Conservation (phyloP, 64 coral and sea anemone genomes). For the Montipora sp. region DNA sequence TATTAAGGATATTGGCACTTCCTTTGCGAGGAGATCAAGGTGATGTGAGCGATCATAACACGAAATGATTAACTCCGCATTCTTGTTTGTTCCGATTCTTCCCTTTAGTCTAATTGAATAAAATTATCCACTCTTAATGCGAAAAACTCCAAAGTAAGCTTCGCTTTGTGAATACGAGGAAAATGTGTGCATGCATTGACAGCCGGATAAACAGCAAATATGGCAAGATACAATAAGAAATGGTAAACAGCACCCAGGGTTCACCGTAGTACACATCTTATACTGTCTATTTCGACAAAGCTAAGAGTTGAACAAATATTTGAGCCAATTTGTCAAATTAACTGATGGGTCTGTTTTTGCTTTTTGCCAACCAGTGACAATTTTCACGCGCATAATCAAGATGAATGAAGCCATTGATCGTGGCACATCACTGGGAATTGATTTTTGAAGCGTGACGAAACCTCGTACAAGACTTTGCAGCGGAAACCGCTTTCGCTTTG, state of each 20-base stretch:
- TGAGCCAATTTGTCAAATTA: not conserved
- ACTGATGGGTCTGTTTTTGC: not conserved
- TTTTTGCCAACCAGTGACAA: not conserved
- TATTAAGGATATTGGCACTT: constrained; percentile 42
- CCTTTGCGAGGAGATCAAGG: constrained; percentile 21
- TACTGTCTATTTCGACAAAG: constrained; percentile 7
- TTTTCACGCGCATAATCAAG: constrained; percentile 17
- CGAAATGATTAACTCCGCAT: not conserved
- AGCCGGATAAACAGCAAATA: constrained; percentile 46
- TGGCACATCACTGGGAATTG: constrained; percentile 46
- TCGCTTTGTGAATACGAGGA: not conserved
- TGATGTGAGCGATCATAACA: not conserved
- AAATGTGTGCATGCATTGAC: constrained; percentile 10
- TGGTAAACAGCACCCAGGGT: constrained; percentile 17
- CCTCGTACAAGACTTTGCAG: constrained; percentile 20
- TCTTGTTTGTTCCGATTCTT: not conserved
- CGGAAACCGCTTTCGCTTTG: constrained; percentile 25
- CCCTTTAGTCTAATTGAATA: not conserved
- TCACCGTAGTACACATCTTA: constrained; percentile 1
- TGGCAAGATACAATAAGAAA: constrained; percentile 31
- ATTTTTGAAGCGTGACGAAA: constrained; percentile 53
- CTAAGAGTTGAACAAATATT: constrained; percentile 54
- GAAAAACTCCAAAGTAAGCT: not conserved
- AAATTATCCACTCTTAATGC: not conserved
- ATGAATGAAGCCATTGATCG: constrained; percentile 53